phyloP scores from a whole-genome alignment of 1,140 invertebrate genomes.

The Orussus abietinus region DNA sequence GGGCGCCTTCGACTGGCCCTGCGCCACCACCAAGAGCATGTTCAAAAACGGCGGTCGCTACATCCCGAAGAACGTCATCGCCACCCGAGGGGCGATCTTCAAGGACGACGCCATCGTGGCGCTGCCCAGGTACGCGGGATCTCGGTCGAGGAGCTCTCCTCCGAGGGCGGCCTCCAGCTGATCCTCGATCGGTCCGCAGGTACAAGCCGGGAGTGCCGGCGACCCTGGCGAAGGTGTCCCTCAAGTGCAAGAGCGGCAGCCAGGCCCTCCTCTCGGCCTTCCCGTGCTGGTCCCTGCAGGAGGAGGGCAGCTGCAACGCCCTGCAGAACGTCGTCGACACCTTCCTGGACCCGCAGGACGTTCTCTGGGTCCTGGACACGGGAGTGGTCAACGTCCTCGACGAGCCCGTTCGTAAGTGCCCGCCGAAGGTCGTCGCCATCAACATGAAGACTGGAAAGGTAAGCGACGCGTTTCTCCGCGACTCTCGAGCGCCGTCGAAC shows the following conservation, averaged over 20 bases:
- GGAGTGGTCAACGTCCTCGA: conserved; percentile 59
- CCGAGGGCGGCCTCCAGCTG: not conserved
- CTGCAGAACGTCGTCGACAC: conserved; percentile 61
- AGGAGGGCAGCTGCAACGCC: conserved; percentile 57
- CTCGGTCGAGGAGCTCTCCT: not conserved
- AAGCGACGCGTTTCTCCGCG: no score
- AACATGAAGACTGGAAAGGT: conserved; percentile 55
- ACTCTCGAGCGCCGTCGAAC: no score
- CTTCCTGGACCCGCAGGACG: conserved; percentile 53
- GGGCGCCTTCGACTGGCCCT: conserved; percentile 56
- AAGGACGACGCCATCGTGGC: conserved; percentile 56
- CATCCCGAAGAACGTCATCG: conserved; percentile 58
- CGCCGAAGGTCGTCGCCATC: conserved; percentile 58
- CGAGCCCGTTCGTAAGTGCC: conserved; percentile 51
- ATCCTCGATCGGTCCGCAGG: conserved; percentile 15
- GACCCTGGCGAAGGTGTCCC: conserved; percentile 52
- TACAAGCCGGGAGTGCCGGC: conserved; percentile 54
- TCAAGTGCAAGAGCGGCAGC: conserved; percentile 45
- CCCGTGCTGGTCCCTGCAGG: conserved; percentile 60
- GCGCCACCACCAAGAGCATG: conserved; percentile 51
- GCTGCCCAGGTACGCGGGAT: conserved; percentile 51
- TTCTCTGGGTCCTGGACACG: conserved; percentile 61
- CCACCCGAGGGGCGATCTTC: conserved; percentile 55
- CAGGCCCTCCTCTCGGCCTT: conserved; percentile 51
- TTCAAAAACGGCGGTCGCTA: conserved; percentile 55